Evolutionary conservation across 1,140 invertebrate genomes (phyloP).

Genomic region (Musca domestica): DNA sequence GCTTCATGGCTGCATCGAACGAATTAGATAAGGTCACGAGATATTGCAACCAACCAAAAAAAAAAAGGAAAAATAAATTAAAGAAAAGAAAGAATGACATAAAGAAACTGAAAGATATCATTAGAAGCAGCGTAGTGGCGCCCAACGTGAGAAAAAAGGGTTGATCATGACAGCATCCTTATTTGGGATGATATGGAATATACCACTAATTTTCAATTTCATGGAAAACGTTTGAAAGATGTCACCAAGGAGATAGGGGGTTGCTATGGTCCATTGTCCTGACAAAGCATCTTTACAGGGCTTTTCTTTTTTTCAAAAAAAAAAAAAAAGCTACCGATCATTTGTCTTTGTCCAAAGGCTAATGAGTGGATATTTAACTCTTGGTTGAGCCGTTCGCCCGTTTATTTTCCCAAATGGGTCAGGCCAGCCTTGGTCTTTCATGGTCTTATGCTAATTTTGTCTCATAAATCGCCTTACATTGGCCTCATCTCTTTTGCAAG

Average conservation of each 20-base stretch:
- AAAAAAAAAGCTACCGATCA: not conserved
- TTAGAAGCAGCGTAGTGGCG: no score
- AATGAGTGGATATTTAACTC: constrained; percentile 20
- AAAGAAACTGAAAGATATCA: not conserved
- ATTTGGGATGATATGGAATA: not conserved
- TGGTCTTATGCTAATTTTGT: constrained; percentile 7
- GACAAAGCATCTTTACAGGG: constrained; percentile 5
- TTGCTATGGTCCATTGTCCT: not conserved
- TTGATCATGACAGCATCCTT: not conserved
- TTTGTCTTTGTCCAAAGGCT: constrained; percentile 11
- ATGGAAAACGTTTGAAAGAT: not conserved
- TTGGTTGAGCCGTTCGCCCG: not conserved
- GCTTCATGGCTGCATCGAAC: not conserved
- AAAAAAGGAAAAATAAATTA: no score
- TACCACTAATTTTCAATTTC: constrained; percentile 17
- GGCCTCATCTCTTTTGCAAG: not conserved
- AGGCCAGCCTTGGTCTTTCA: not conserved
- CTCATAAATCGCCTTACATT: constrained; percentile 17
- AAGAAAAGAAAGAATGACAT: not conserved
- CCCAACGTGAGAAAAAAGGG: constrained; percentile 6
- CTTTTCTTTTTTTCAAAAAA: not conserved
- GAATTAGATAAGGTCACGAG: constrained; percentile 17
- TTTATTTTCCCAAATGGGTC: not conserved
- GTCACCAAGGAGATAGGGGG: not conserved
- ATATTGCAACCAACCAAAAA: not conserved